Evolutionary conservation across 1,140 invertebrate genomes (phyloP), one percentile per base, ranked within the genome.

Genomic region (Drosophila sturtevanti): DNA sequence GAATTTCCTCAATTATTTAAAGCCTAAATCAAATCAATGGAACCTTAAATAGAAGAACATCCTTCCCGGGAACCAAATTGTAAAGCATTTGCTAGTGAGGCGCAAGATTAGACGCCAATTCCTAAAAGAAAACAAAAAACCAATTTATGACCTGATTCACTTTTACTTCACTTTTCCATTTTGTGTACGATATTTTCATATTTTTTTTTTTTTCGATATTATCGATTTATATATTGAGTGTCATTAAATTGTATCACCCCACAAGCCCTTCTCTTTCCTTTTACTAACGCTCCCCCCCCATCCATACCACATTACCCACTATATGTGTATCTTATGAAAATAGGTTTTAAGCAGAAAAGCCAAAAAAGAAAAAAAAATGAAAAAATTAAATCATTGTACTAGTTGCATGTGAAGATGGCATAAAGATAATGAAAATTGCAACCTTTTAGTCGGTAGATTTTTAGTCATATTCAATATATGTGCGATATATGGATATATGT

Each of bases 1-100:
- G 96, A 97, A 92, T 97, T 97, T 93, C 96, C 96, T n/a, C 95
- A 96, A 79, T 94, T 95, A 81, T 96, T 97, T 86, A 95, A 96
- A 91, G 93, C 93, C 72, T 94, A 93, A 31, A 52, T 21, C 41
- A 10, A 48, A 48, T 21, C 16, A 9, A 31, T 31, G 52, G 27
- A 62, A 55, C 38, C 4, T 63, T n/a, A 44, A 18, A 54, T 35
- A 24, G 69, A 18, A 14, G 9, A 31, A 31, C 3, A 21, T 51
- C 34, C 54, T 48, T 48, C 21, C 24, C 21, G n/a, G 52, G 77
- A 59, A 67, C 63, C 37, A 80, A 85, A 79, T 81, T 81, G 63
- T 85, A 81, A 86, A 86, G 82, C 82, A 65, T 87, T 48, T 81
- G 81, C 81, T 86, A 86, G 81, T 86, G 81, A 86, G 81, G 81